Evolutionary conservation across 2,113 vertebrate genomes (phyloP).

Genomic region (Aplodontia rufa): DNA sequence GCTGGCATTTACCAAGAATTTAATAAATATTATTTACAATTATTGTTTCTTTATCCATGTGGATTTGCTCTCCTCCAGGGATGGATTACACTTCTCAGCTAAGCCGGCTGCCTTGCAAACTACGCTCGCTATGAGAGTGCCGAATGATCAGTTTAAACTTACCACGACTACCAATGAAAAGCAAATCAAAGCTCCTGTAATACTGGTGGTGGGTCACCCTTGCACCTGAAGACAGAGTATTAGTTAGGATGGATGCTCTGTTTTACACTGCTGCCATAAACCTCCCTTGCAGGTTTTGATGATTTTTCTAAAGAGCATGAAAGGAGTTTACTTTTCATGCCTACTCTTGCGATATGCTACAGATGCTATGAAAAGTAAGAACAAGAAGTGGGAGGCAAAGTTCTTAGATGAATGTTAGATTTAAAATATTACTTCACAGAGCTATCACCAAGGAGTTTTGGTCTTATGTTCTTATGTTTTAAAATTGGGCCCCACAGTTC

Average conservation of each 20-base stretch:
- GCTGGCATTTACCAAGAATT: background rate
- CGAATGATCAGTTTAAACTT: background rate
- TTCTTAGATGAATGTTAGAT: conserved; percentile 56
- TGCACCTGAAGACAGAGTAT: background rate
- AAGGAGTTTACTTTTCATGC: conserved; percentile 50
- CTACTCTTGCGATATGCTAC: conserved; percentile 42
- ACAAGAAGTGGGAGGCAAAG: conserved; percentile 47
- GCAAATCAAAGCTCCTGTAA: background rate
- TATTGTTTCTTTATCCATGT: background rate
- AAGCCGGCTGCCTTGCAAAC: background rate
- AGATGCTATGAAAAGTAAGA: conserved; percentile 57
- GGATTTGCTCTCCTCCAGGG: background rate
- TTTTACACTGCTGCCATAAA: background rate
- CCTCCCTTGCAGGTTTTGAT: background rate
- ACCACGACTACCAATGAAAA: background rate
- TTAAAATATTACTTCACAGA: conserved; percentile 1
- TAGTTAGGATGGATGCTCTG: background rate
- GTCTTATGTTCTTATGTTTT: background rate
- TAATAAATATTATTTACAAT: background rate
- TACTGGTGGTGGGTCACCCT: background rate
- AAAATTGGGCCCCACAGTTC: background rate
- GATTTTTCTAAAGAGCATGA: conserved; percentile 40
- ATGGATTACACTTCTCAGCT: background rate
- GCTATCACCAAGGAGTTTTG: background rate
- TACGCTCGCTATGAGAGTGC: background rate